A percentile compares a stretch with the other conserved stretches of the same genome.
Evolutionary conservation across 2,113 vertebrate genomes (phyloP).

Genomic region (Gobiocypris rarus): DNA sequence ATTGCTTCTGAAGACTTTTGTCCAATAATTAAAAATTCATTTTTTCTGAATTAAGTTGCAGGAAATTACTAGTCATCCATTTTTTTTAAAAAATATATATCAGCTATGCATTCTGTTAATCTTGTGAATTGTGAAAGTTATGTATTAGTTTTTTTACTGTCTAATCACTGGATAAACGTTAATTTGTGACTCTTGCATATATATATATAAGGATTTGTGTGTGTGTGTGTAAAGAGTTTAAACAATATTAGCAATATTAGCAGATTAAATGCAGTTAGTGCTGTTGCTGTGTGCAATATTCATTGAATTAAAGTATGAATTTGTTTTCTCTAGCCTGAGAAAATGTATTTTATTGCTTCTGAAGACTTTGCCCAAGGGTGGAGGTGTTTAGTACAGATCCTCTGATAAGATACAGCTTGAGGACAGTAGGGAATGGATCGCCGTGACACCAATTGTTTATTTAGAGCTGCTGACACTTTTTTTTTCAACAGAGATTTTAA

Average conservation of each 20-base stretch:
- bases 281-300: neutral
- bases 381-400: conserved; percentile 7
- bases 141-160: too few species aligned
- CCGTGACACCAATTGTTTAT: conserved; percentile 38
- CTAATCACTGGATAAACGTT: too few species aligned
- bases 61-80: too few species aligned
- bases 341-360: conserved; percentile 18
- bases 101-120: too few species aligned
- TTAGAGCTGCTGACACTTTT: conserved; percentile 17
- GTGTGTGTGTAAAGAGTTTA: neutral
- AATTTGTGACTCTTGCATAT: too few species aligned
- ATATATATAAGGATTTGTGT: too few species aligned
- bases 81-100: too few species aligned
- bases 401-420: conserved; percentile 31
- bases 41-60: too few species aligned
- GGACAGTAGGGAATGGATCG: conserved; percentile 22
- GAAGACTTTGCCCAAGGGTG: conserved; percentile 46
- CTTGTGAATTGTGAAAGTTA: too few species aligned
- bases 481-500: neutral
- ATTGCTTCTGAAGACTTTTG: conserved; percentile 49
- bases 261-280: neutral
- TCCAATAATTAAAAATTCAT: too few species aligned
- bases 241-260: neutral
- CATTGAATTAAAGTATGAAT: neutral
- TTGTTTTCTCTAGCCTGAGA: too few species aligned